phyloP scores from a whole-genome alignment of 2,888 invertebrate species.

The Microplitis deprimator region DNA sequence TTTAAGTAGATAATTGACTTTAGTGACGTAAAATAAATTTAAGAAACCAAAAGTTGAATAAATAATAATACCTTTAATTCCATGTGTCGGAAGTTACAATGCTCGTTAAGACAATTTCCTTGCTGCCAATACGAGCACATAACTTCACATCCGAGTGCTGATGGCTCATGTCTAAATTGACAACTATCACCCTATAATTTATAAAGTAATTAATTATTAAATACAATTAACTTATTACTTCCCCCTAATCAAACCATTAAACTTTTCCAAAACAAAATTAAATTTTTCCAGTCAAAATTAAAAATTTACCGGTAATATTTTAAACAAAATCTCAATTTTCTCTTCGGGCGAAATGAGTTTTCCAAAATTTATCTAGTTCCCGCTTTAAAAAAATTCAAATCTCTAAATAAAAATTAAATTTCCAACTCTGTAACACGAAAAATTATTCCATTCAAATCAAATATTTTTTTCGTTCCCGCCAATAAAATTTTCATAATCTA shows the following conservation, averaged over 20 bases:
- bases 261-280: constrained; percentile 6
- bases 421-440: too few species aligned
- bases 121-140: constrained; percentile 88
- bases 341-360: too few species aligned
- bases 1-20: not conserved
- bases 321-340: too few species aligned
- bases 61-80: constrained; percentile 79
- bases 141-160: constrained; percentile 86
- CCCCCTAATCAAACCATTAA: too few species aligned
- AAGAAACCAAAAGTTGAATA: constrained; percentile 29
- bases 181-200: constrained; percentile 82
- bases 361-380: too few species aligned
- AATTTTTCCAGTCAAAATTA: not conserved
- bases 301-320: too few species aligned
- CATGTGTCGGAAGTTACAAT: constrained; percentile 89
- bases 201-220: not conserved
- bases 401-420: too few species aligned
- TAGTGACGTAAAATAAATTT: constrained; percentile 8
- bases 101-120: constrained; percentile 83
- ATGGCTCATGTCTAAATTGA: constrained; percentile 87
- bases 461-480: too few species aligned
- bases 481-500: too few species aligned
- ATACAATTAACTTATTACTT: not conserved
- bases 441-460: too few species aligned
- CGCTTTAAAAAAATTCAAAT: too few species aligned